phyloP scores from a whole-genome alignment of 2,797 vertebrate species.

The Tangara arthus region DNA sequence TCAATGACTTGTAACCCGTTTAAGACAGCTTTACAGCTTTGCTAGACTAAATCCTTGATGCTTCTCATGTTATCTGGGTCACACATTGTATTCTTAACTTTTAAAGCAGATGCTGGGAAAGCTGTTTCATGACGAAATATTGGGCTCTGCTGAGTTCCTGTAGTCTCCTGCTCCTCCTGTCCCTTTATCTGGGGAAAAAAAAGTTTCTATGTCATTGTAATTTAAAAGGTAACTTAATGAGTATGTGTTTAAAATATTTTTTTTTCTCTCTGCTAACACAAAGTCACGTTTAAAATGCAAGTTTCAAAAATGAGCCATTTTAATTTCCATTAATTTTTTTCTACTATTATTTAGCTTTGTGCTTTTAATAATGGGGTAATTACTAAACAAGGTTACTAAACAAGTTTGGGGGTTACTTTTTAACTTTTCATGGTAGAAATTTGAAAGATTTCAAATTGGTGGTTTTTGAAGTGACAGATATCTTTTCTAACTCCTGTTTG shows the following conservation, averaged over 20 bases:
- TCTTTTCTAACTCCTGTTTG: neutral
- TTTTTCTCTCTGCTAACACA: neutral
- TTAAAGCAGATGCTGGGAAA: neutral
- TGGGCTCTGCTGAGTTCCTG: neutral
- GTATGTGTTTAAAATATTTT: neutral
- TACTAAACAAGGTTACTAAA: neutral
- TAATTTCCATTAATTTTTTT: neutral
- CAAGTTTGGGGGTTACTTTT: neutral
- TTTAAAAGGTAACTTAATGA: neutral
- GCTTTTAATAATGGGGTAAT: neutral
- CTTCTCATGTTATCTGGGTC: slow-evolving; percentile 26
- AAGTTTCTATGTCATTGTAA: neutral
- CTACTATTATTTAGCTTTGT: neutral
- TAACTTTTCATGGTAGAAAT: neutral
- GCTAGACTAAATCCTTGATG: slow-evolving; percentile 26
- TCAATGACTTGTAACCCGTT: slow-evolving; percentile 27
- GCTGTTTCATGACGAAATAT: neutral
- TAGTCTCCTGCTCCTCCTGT: neutral
- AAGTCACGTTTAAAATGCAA: neutral
- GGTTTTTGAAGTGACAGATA: neutral
- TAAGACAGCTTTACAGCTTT: slow-evolving; percentile 53
- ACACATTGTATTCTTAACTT: neutral
- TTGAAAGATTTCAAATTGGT: neutral
- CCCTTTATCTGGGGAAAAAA: neutral
- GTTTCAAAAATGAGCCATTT: neutral